Evolutionary conservation across 1,140 invertebrate species (phyloP).

Genomic region (Temnothorax curvispinosus): DNA sequence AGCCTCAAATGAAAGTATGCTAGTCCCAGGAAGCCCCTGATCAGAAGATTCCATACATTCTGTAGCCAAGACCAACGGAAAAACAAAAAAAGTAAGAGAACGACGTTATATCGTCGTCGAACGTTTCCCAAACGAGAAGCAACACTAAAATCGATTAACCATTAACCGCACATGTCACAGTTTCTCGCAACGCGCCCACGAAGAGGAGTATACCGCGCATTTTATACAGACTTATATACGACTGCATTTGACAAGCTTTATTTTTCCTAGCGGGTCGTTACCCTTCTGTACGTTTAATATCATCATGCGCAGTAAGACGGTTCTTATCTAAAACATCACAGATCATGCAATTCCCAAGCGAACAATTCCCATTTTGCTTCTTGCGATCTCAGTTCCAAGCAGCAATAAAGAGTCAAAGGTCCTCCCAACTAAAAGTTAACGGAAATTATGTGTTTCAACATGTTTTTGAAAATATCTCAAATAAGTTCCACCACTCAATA

Average conservation of each 20-base stretch:
- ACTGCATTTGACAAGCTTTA: constrained; percentile 79
- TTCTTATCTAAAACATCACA: constrained; percentile 47
- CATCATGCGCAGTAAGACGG: background rate
- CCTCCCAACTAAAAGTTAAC: background rate
- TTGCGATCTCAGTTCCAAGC: background rate
- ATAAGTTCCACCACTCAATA: constrained; percentile 2
- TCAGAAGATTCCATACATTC: constrained; percentile 71
- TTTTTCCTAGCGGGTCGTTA: constrained; percentile 76
- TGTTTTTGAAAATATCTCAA: background rate
- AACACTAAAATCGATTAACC: constrained; percentile 62
- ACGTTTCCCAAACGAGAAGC: constrained; percentile 64
- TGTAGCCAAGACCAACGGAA: constrained; percentile 71
- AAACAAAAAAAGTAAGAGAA: constrained; percentile 7
- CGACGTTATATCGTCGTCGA: constrained; percentile 10
- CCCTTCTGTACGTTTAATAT: background rate
- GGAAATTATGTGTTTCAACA: background rate
- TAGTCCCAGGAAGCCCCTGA: constrained; percentile 77
- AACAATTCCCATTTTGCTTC: background rate
- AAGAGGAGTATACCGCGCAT: constrained; percentile 44
- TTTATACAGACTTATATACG: constrained; percentile 21
- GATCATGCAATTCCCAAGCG: constrained; percentile 60
- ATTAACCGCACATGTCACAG: constrained; percentile 63
- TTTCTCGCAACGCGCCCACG: constrained; percentile 37
- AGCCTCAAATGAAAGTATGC: constrained; percentile 70
- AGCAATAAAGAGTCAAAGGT: background rate